Base-by-base conservation (phyloP, 2,888 invertebrate genomes). In the Pseudococcus longispinus region DNA sequence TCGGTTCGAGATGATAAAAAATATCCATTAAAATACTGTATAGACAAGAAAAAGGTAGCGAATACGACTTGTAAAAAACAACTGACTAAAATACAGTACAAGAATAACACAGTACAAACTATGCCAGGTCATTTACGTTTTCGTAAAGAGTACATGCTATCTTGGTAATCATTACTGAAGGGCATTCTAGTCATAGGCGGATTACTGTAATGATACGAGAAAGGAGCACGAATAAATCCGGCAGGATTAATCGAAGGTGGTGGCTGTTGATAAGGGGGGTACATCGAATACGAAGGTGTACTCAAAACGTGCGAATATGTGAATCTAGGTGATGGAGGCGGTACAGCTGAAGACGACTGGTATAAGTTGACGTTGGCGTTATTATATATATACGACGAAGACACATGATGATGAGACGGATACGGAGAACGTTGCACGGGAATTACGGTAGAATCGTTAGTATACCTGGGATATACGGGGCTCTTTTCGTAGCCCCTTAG, bases 401-500 rank as follows among this genome's bases (percentile, higher is more conserved):
- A 85, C 55, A 65, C 60, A 46, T 80, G 77, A 70, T 80, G 77
- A 46, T 80, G 51, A 74, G 32, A 86, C 80, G 86, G 70, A 83
- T 82, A 65, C 60, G 87, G 70, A 60, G 37, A 26, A 80, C 42
- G 70, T 70, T 85, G 70, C 2, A 37, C 74, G 85, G 74, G 65
- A 15, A 85, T 32, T 23, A 85, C 83, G 26, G 80, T 51, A 55
- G 87, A 37, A 77, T 23, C 32, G 87, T 87, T 86, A 60, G 83
- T 82, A 44, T 87, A 87, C 83, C 85, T 65, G n/a, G 60, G 85
- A 85, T 85, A 88, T 86, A 88, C 89, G 89, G 89, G 89, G 90
- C 90, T 90, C 89, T 90, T 84, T 89, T 90, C 90, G 89, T 91
- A 91, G 92, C 92, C 92, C 93, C 93, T 92, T 91, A 92, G 91